Percentiles rank a stretch among this genome's conserved stretches.
phyloP scores from a whole-genome alignment of 2,113 vertebrate species.

The Chloropsis cyanopogon region DNA sequence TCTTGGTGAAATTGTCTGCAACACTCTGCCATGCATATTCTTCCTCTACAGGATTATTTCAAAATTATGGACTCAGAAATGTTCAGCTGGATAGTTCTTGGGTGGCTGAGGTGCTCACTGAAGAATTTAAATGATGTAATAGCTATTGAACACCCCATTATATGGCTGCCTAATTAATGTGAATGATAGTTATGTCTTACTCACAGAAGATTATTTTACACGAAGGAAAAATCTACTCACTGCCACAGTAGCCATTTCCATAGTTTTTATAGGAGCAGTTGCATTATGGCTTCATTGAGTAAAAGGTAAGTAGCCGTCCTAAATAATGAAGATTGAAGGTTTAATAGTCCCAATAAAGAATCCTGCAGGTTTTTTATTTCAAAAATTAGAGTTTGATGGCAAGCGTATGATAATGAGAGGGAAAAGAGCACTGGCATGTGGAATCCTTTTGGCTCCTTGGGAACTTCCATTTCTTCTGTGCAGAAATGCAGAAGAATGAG shows the following conservation, averaged over 20 bases:
- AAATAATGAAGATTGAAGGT: conserved; percentile 69
- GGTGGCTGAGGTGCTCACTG: conserved; percentile 43
- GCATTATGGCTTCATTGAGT: conserved; percentile 59
- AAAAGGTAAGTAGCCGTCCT: conserved; percentile 56
- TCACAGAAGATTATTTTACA: conserved; percentile 65
- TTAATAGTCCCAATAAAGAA: conserved; percentile 59
- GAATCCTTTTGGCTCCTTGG: background rate
- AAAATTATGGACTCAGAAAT: conserved; percentile 59
- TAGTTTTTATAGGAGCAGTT: conserved; percentile 61
- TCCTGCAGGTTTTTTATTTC: conserved; percentile 62
- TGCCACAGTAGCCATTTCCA: conserved; percentile 64
- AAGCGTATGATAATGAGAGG: conserved; percentile 48
- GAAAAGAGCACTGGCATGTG: background rate
- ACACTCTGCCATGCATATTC: background rate
- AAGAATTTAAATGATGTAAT: conserved; percentile 70
- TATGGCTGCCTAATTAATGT: conserved; percentile 73
- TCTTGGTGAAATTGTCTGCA: background rate
- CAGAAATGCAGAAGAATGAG: background rate
- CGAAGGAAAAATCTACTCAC: conserved; percentile 50
- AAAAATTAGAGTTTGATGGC: conserved; percentile 69
- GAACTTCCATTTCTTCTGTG: background rate
- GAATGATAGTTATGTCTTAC: conserved; percentile 68
- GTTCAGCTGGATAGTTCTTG: conserved; percentile 49
- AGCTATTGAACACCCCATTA: conserved; percentile 68
- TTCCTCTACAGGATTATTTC: conserved; percentile 56